Evolutionary conservation across 2,888 invertebrate genomes (phyloP).

Genomic region (Cephus nigrinus): DNA sequence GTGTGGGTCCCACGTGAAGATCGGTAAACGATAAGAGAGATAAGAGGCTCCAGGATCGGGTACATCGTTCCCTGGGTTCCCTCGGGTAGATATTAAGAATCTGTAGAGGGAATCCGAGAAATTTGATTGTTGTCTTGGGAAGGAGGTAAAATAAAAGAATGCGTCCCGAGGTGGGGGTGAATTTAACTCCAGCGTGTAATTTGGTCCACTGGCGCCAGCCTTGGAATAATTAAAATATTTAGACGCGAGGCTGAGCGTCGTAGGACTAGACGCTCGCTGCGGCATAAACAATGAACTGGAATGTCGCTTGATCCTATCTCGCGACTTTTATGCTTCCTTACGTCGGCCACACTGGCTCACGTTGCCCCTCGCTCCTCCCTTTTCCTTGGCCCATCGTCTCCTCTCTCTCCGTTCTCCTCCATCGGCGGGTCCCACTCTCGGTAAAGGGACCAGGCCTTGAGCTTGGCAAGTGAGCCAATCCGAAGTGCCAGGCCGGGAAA

Average conservation of each 20-base stretch:
- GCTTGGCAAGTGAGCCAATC: conserved; percentile 32
- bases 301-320: conserved; percentile 51
- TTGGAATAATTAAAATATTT: conserved; percentile 46
- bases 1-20: not conserved
- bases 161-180: not conserved
- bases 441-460: not conserved
- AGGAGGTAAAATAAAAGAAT: not conserved
- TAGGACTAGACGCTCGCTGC: conserved; percentile 25
- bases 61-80: not conserved
- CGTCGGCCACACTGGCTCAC: conserved; percentile 31
- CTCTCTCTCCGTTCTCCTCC: not conserved
- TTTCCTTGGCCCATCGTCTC: not conserved
- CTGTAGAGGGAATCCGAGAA: conserved; percentile 6
- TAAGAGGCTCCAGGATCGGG: not conserved
- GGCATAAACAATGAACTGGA: conserved; percentile 49
- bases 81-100: not conserved
- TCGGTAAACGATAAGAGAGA: not conserved
- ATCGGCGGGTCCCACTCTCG: not conserved
- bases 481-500: conserved; percentile 7
- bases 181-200: conserved; percentile 20
- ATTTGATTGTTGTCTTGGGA: conserved; percentile 20
- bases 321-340: conserved; percentile 54
- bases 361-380: not conserved
- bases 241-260: conserved; percentile 22
- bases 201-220: conserved; percentile 27